Percentiles rank a stretch among this genome's conserved stretches.
Evolutionary conservation across 2,797 vertebrate species (phyloP).

Genomic region (Hylomyscus alleni): DNA sequence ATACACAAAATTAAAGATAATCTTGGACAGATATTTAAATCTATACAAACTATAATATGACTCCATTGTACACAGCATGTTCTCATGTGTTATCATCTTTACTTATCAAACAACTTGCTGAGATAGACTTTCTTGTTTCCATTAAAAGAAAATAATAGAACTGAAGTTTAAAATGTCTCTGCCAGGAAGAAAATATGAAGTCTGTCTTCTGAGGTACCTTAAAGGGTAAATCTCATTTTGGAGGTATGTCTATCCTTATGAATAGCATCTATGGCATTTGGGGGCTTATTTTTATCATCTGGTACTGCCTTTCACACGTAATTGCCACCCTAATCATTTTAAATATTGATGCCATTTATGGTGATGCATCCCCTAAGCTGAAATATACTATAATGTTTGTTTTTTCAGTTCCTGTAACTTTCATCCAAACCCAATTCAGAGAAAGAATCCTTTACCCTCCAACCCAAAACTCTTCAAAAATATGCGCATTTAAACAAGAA

Average conservation of each 20-base stretch:
- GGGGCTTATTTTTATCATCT: background rate
- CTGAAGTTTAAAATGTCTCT: background rate
- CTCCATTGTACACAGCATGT: background rate
- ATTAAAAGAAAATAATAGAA: background rate
- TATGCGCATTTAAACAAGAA: constrained; percentile 54
- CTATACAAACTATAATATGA: background rate
- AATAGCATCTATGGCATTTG: constrained; percentile 10
- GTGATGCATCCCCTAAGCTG: background rate
- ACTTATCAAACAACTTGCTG: background rate
- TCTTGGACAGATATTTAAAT: constrained; percentile 39
- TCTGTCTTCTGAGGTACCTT: background rate
- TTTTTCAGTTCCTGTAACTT: background rate
- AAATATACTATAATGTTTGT: background rate
- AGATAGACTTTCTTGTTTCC: background rate
- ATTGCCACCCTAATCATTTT: background rate
- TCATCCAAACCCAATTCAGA: background rate
- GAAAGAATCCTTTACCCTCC: background rate
- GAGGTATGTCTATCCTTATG: background rate
- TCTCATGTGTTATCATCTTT: constrained; percentile 1
- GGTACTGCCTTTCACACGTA: background rate
- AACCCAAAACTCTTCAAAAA: constrained; percentile 48
- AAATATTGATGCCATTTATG: constrained; percentile 10
- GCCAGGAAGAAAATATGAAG: background rate
- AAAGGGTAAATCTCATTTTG: constrained; percentile 33
- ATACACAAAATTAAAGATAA: background rate